Percentiles rank a stretch among this genome's conserved stretches.
Evolutionary conservation across 1,140 invertebrate genomes (phyloP).

Genomic region (Sarcophaga bullata): DNA sequence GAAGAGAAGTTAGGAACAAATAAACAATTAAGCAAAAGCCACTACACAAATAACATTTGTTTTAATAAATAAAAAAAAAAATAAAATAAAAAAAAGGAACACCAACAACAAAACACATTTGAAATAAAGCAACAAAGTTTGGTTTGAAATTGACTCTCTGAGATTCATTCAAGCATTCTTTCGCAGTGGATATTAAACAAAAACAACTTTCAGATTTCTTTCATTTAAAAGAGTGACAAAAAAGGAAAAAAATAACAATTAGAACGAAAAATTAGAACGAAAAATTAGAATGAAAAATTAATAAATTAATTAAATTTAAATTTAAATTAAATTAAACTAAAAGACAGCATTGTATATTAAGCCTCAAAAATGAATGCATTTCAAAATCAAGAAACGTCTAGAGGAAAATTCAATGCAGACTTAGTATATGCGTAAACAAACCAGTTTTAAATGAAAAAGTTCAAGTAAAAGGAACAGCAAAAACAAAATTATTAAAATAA

Average conservation of each 20-base stretch:
- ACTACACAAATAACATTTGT: background rate
- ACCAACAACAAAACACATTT: too few species aligned
- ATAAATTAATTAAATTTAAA: slow-evolving; percentile 6
- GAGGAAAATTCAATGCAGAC: background rate
- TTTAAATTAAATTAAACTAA: too few species aligned
- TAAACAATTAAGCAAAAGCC: background rate
- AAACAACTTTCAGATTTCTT: slow-evolving; percentile 3
- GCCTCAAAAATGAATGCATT: slow-evolving; percentile 20
- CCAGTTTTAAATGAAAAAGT: too few species aligned
- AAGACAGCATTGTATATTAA: background rate
- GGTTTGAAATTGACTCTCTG: background rate
- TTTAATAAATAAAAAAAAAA: too few species aligned
- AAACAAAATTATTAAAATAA: background rate
- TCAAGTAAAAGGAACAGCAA: background rate
- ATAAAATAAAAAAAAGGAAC: too few species aligned
- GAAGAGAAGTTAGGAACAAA: background rate
- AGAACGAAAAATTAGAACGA: too few species aligned
- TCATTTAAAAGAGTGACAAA: too few species aligned
- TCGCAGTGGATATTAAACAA: background rate
- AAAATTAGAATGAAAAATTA: background rate
- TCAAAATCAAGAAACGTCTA: slow-evolving; percentile 20
- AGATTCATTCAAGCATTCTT: background rate
- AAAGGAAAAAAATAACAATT: too few species aligned
- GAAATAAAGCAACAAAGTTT: background rate
- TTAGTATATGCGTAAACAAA: background rate